phyloP scores from a whole-genome alignment of 2,888 invertebrate species.

The Apodemia duryi region DNA sequence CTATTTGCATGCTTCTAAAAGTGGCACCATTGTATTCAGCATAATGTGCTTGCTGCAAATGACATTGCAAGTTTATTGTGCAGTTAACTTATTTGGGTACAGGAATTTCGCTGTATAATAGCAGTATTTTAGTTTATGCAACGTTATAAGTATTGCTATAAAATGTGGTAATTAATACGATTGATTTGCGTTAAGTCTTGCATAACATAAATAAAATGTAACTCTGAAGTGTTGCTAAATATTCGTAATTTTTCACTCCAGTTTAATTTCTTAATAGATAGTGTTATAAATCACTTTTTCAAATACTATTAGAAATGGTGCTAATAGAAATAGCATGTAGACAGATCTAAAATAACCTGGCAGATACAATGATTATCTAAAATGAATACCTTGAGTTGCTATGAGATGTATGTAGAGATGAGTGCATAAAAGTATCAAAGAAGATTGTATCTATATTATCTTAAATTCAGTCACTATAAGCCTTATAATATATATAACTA shows the following conservation, averaged over 20 bases:
- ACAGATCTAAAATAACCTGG: constrained; percentile 25
- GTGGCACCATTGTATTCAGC: constrained; percentile 49
- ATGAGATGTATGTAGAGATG: constrained; percentile 4
- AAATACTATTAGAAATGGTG: constrained; percentile 20
- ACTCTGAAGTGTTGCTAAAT: constrained; percentile 1
- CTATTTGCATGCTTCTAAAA: constrained; percentile 64
- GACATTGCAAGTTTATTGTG: constrained; percentile 27
- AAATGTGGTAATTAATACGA: constrained; percentile 26
- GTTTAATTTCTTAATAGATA: background rate
- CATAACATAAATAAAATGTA: constrained; percentile 26
- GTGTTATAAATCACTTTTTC: background rate
- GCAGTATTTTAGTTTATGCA: background rate
- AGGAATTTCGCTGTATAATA: constrained; percentile 1
- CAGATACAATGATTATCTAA: constrained; percentile 20
- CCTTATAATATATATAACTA: too few species aligned
- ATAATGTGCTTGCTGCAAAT: constrained; percentile 32
- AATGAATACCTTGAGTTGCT: constrained; percentile 15
- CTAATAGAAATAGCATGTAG: constrained; percentile 20
- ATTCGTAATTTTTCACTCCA: background rate
- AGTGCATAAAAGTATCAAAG: constrained; percentile 3
- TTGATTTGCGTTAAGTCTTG: constrained; percentile 29
- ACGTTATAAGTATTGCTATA: background rate
- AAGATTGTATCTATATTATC: background rate
- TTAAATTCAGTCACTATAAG: too few species aligned
- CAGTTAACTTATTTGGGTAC: constrained; percentile 27